Conservation (phyloP, 2,113 vertebrate genomes). For the Neofelis nebulosa region DNA sequence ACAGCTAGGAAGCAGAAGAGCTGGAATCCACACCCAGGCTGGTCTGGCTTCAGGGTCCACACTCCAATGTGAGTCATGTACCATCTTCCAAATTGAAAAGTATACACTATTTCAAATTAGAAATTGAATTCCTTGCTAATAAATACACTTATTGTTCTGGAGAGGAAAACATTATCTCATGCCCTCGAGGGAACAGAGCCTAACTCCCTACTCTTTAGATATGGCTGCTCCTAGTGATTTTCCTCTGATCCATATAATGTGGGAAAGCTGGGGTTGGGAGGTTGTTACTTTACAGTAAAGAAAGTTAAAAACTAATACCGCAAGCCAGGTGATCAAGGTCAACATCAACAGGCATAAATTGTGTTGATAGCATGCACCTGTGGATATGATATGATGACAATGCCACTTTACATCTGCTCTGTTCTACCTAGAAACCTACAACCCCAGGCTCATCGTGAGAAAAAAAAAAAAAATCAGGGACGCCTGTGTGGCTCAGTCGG, state of each 20-base stretch:
- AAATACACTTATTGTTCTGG: neutral
- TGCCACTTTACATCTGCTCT: neutral
- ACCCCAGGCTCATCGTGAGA: neutral
- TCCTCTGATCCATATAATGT: neutral
- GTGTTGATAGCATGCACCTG: fast-evolving
- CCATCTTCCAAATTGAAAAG: neutral
- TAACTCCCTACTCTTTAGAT: neutral
- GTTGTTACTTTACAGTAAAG: neutral
- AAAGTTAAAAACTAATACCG: neutral
- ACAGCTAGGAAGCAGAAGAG: neutral
- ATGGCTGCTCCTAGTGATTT: neutral
- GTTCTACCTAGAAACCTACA: neutral
- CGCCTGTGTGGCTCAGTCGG: too few species aligned
- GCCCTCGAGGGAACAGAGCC: fast-evolving
- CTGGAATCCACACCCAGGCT: neutral
- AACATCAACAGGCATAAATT: neutral
- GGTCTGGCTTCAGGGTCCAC: neutral
- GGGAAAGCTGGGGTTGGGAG: too few species aligned
- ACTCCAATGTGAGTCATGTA: neutral
- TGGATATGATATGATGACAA: neutral
- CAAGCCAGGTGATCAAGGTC: neutral
- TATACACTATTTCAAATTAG: neutral
- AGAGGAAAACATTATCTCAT: neutral
- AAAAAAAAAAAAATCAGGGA: neutral
- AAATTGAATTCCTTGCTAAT: neutral